phyloP scores from a whole-genome alignment of 2,888 invertebrate genomes.

The Volucella bombylans region DNA sequence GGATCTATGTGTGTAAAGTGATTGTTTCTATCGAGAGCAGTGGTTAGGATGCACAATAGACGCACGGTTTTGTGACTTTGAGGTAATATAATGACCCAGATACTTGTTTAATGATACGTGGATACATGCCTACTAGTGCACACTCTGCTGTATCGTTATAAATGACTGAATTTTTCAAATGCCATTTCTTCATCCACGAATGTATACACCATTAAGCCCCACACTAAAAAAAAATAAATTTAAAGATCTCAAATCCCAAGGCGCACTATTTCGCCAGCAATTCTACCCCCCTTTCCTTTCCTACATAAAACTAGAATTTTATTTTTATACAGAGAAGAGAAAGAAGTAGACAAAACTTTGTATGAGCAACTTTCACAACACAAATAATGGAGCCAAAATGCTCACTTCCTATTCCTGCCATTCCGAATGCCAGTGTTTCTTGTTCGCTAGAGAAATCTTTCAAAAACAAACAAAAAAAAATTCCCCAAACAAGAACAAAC shows the following conservation, averaged over 20 bases:
- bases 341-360: conserved; percentile 50
- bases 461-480: conserved; percentile 1
- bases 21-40: no score
- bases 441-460: conserved; percentile 38
- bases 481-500: conserved; percentile 54
- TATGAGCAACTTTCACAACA: conserved; percentile 65
- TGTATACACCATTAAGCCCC: not conserved
- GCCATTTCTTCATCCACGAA: no score
- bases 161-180: no score
- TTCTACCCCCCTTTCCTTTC: not conserved
- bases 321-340: conserved; percentile 9
- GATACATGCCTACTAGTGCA: no score
- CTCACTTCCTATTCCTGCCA: conserved; percentile 40
- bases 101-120: no score
- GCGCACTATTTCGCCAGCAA: not conserved
- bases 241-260: not conserved
- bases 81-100: no score
- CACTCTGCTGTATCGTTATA: no score
- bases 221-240: no score
- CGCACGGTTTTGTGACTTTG: no score
- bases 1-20: no score
- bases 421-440: conserved; percentile 24
- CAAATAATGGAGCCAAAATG: conserved; percentile 69
- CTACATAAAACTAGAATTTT: conserved; percentile 64
- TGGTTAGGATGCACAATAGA: no score